A percentile compares a stretch with the other conserved stretches of the same genome.
phyloP scores from a whole-genome alignment of 2,888 invertebrate genomes.

The Ophion obscuratus region DNA sequence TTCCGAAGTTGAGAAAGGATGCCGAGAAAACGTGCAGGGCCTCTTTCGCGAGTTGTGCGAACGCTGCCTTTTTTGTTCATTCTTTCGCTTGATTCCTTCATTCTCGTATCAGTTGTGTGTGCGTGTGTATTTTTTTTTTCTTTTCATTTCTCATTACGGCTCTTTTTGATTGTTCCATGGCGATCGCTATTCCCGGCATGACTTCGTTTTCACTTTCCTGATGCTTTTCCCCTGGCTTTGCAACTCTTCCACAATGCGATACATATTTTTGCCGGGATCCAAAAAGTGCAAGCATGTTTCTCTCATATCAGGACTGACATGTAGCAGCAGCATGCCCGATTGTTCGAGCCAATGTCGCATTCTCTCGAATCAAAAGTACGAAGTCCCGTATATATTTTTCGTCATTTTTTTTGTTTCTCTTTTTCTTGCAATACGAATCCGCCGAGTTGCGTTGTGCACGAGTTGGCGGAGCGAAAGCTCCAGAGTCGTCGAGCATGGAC shows the following conservation, averaged over 20 bases:
- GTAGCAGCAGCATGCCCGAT: conserved; percentile 13
- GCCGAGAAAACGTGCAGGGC: conserved; percentile 71
- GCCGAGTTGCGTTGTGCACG: conserved; percentile 31
- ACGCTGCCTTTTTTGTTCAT: conserved; percentile 68
- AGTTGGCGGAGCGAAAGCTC: conserved; percentile 24
- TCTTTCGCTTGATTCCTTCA: conserved; percentile 64
- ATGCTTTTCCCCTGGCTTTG: conserved; percentile 41
- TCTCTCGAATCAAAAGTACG: neutral
- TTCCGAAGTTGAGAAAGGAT: conserved; percentile 69
- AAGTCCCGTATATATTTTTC: neutral
- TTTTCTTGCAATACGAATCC: neutral
- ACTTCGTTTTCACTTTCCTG: conserved; percentile 47
- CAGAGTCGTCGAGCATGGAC: conserved; percentile 23
- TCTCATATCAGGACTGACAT: neutral
- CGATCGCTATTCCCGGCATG: conserved; percentile 55
- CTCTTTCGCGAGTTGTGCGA: conserved; percentile 71
- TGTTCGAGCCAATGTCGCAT: neutral
- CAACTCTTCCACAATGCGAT: neutral
- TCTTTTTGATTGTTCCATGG: conserved; percentile 51
- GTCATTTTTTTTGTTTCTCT: neutral
- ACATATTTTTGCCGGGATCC: too few species aligned
- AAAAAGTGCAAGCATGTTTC: too few species aligned
- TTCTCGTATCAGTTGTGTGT: conserved; percentile 42
- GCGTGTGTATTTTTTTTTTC: conserved; percentile 50
- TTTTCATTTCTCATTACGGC: conserved; percentile 37